A percentile compares a stretch with the other conserved stretches of the same genome.
Evolutionary conservation across 2,888 invertebrate species (phyloP).

Genomic region (Apamea anceps): DNA sequence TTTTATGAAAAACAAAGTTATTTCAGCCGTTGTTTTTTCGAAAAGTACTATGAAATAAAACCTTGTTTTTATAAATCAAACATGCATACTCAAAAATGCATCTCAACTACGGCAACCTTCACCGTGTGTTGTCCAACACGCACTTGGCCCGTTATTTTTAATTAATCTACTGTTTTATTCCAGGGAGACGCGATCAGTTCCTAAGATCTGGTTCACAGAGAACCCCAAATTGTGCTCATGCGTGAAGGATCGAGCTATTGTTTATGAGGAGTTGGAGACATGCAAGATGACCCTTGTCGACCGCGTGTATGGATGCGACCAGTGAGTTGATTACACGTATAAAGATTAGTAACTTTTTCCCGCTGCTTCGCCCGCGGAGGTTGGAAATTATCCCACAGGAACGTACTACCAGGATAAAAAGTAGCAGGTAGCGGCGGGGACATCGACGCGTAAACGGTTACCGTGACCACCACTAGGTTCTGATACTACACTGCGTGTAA

Average conservation of each 20-base stretch:
- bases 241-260: slow-evolving; percentile 82
- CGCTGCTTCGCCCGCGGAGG: background rate
- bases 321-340: slow-evolving; percentile 76
- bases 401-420: background rate
- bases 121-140: no score
- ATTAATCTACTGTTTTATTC: background rate
- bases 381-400: background rate
- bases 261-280: slow-evolving; percentile 84
- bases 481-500: no score
- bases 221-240: slow-evolving; percentile 85
- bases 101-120: background rate
- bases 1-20: no score
- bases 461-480: no score
- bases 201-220: slow-evolving; percentile 83
- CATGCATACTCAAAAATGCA: background rate
- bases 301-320: slow-evolving; percentile 82
- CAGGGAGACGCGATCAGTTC: slow-evolving; percentile 80
- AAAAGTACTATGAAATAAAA: no score
- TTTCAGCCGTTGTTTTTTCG: no score
- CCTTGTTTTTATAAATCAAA: background rate
- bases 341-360: background rate
- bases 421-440: no score
- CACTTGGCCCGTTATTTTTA: background rate
- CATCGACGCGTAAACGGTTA: no score
- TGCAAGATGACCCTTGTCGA: slow-evolving; percentile 85